Evolutionary conservation across 2,113 vertebrate genomes (phyloP).

Genomic region (Lutjanus erythropterus): DNA sequence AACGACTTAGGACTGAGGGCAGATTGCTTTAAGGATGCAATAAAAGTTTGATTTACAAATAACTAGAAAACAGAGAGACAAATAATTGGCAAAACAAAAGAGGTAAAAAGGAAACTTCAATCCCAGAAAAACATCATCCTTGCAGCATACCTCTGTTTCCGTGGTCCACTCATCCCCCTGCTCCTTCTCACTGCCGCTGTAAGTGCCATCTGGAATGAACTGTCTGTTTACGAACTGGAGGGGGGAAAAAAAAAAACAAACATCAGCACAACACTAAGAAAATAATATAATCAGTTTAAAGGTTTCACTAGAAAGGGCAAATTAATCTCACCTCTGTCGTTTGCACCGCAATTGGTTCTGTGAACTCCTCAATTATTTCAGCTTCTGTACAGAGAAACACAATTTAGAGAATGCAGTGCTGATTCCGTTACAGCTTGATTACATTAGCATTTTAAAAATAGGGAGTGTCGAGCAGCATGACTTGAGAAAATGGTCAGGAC

Average conservation of each 20-base stretch:
- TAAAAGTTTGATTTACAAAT: background rate
- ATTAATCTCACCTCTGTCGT: constrained; percentile 91
- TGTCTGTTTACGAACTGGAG: constrained; percentile 99
- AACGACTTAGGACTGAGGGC: too few species aligned
- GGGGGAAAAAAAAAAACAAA: constrained; percentile 56
- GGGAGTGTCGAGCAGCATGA: background rate
- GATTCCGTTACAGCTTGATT: constrained; percentile 7
- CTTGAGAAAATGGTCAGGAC: constrained; percentile 74
- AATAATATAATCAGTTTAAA: background rate
- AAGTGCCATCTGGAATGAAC: constrained; percentile 96
- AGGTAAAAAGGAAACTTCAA: background rate
- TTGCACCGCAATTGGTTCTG: constrained; percentile 93
- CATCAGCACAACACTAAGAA: constrained; percentile 6
- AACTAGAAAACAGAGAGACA: too few species aligned
- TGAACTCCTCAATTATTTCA: constrained; percentile 92
- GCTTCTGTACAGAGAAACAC: constrained; percentile 85
- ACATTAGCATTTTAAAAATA: constrained; percentile 23
- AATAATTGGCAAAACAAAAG: background rate
- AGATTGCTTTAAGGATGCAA: background rate
- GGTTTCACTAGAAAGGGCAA: background rate
- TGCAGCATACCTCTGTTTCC: constrained; percentile 92
- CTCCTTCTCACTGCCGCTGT: constrained; percentile 94
- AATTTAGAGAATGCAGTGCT: background rate
- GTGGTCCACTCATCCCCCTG: constrained; percentile 95
- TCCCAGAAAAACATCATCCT: background rate